phyloP scores from a whole-genome alignment of 2,113 vertebrate genomes.

The Cricetomys ansorgei region DNA sequence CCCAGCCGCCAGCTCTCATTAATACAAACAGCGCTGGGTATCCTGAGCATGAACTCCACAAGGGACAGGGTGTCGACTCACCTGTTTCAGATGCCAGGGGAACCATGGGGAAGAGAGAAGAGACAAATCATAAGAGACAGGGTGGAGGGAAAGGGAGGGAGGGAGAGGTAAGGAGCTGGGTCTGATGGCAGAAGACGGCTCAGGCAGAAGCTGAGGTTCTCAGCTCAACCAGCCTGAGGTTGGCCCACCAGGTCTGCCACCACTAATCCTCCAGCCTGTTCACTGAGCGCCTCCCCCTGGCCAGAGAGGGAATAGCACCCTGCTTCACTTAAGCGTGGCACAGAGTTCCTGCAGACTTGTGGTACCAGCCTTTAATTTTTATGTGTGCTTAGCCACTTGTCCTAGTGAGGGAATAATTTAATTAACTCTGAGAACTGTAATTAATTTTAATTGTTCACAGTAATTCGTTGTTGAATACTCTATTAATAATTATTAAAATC shows the following conservation, averaged over 20 bases:
- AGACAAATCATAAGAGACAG: not conserved
- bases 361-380: constrained; percentile 54
- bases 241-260: not conserved
- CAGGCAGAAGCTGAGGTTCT: no score
- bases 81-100: not conserved
- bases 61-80: no score
- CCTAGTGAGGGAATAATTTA: constrained; percentile 84
- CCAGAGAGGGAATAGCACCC: not conserved
- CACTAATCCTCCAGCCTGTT: not conserved
- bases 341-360: fast-evolving
- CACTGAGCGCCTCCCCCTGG: not conserved
- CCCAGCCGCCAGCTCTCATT: no score
- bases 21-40: fast-evolving
- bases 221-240: not conserved
- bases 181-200: fast-evolving
- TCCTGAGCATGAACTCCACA: not conserved
- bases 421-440: constrained; percentile 87
- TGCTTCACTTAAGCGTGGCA: fast-evolving
- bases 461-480: constrained; percentile 87
- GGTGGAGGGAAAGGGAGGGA: no score
- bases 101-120: not conserved
- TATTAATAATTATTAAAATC: constrained; percentile 83
- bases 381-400: constrained; percentile 69
- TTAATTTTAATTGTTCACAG: constrained; percentile 88
- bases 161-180: not conserved